Base-by-base conservation (phyloP, 2,888 invertebrate species). In the Hybos culiciformis region DNA sequence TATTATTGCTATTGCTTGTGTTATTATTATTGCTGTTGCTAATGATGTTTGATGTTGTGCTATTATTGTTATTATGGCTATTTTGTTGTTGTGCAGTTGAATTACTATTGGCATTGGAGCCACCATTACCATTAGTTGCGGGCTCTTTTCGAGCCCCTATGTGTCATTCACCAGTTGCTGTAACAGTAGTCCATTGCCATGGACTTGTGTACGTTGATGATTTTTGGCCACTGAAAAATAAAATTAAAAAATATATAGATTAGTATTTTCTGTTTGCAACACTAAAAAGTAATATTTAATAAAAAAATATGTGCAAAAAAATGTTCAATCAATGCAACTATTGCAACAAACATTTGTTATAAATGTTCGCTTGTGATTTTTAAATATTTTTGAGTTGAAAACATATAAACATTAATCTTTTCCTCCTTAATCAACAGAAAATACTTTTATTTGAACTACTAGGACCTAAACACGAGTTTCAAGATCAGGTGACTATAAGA, bases 141-240 rank as follows among this genome's bases (percentile, higher is more conserved):
- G 65, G 63, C 63, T 63, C 66, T 55, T 60, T 66, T 43, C 58
- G 65, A 66, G 63, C 64, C 63, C 63, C 61, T 59, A 61, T 58
- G 57, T 72, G 73, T 72, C 73, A 74, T 72, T 74, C 73, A 31
- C 72, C 73, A 38, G 70, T 67, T 21, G 73, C 72, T 37, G 73
- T 70, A 42, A 73, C 71, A 19, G 70, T 72, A 46, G 73, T 70
- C 72, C 73, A 73, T 58, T 71, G 71, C 73, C 73, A 74, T 42
- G 71, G 70, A 56, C 69, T 72, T 45, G 63, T 67, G 54, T 72
- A 72, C n/a, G n/a, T n/a, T 47, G 61, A 59, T 45, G 58, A 53
- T 51, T 62, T 64, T 33, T 61, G 58, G 50, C 63, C 59, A 55
- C 66, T 65, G 46, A 50, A 52, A 3, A 5, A 45, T 29, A 51